Percentiles rank a stretch among this genome's conserved stretches.
phyloP scores from a whole-genome alignment of 1,140 invertebrate species.

The Halyomorpha halys region DNA sequence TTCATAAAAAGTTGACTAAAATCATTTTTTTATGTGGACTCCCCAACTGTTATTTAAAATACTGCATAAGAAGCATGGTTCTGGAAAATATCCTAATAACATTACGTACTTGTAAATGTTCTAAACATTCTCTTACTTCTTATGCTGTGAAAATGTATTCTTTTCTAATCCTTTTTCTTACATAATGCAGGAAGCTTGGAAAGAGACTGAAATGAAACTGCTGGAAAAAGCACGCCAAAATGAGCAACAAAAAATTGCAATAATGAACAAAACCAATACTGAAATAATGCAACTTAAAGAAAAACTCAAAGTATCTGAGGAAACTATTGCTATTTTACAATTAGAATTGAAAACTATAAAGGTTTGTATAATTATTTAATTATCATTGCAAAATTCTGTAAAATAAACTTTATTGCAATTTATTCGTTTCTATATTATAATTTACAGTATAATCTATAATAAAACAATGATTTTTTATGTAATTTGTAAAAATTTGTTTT shows the following conservation, averaged over 20 bases:
- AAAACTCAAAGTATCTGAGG: conserved; percentile 26
- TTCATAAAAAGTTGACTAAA: no score
- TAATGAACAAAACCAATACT: conserved; percentile 14
- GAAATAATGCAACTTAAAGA: conserved; percentile 24
- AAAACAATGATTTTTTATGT: background rate
- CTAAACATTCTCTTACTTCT: no score
- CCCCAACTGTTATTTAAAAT: no score
- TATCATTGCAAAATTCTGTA: no score
- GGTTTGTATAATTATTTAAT: conserved; percentile 18
- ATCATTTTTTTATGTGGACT: no score
- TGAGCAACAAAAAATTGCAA: conserved; percentile 23
- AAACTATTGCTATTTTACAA: conserved; percentile 25
- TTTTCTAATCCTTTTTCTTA: background rate
- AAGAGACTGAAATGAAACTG: conserved; percentile 26
- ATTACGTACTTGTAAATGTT: no score
- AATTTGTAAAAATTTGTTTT: background rate
- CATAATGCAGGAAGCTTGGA: conserved; percentile 27
- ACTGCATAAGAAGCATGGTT: no score
- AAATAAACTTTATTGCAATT: no score
- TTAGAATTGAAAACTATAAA: conserved; percentile 24
- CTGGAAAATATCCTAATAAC: no score
- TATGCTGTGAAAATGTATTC: background rate
- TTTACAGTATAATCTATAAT: no score
- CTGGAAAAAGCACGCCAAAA: conserved; percentile 23
- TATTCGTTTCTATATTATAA: background rate